Percentiles rank a stretch among this genome's conserved stretches.
These are phyloP conservation scores for Congeria kusceri DNA, from an alignment of 2,888 invertebrate species.

Conservation along the genomic window DNA sequence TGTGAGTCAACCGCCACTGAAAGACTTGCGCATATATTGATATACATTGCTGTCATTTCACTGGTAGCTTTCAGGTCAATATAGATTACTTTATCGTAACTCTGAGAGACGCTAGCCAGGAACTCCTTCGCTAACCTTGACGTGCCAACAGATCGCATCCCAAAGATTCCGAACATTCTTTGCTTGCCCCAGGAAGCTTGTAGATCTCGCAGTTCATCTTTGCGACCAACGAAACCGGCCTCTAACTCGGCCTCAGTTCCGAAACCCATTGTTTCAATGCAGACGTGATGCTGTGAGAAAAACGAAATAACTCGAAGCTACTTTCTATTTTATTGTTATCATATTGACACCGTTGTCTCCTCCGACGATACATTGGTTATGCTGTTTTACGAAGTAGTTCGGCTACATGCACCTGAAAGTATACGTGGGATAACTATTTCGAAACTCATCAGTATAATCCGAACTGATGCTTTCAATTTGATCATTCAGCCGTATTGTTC, in stretches of 20 bases:
- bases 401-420: too few relatives aligned
- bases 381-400: too few relatives aligned
- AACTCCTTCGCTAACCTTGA: constrained; percentile 56
- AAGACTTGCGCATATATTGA: constrained; percentile 35
- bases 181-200: constrained; percentile 45
- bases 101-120: background rate
- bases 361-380: too few relatives aligned
- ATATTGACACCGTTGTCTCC: too few relatives aligned
- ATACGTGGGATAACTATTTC: too few relatives aligned
- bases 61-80: constrained; percentile 31
- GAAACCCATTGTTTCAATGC: too few relatives aligned
- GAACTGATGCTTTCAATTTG: too few relatives aligned
- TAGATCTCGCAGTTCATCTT: constrained; percentile 34
- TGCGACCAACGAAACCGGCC: constrained; percentile 55
- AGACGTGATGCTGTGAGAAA: too few relatives aligned
- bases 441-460: too few relatives aligned
- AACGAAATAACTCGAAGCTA: too few relatives aligned
- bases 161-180: constrained; percentile 64
- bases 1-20: background rate
- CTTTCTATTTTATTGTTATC: too few relatives aligned
- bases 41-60: constrained; percentile 24
- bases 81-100: background rate
- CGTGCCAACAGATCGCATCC: constrained; percentile 64
- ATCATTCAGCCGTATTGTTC: too few relatives aligned
- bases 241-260: constrained; percentile 6